These are phyloP conservation scores for Dendroctonus ponderosae DNA, from an alignment of 1,140 invertebrate genomes.

Conservation along the genomic window DNA sequence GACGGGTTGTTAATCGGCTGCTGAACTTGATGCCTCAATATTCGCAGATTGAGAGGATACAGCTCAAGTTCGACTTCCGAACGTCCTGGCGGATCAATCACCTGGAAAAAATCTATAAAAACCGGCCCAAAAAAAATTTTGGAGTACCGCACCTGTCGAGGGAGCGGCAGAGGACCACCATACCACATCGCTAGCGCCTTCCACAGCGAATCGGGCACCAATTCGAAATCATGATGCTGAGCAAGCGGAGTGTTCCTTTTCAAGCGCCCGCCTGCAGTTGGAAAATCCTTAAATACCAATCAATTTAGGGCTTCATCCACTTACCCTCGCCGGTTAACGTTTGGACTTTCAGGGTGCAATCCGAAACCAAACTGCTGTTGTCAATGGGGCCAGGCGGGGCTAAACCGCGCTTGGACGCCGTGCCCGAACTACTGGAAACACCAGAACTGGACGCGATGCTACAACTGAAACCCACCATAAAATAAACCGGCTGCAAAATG, in stretches of 20 bases:
- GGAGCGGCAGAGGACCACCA: slow-evolving; percentile 75
- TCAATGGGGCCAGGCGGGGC: slow-evolving; percentile 73
- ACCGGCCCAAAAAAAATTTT: background rate
- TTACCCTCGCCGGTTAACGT: slow-evolving; percentile 78
- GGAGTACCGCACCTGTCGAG: slow-evolving; percentile 80
- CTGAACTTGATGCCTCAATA: slow-evolving; percentile 66
- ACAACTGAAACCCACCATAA: slow-evolving; percentile 45
- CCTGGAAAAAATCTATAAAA: slow-evolving; percentile 13
- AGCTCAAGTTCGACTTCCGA: slow-evolving; percentile 73
- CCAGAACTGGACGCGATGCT: slow-evolving; percentile 61
- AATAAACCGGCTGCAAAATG: background rate
- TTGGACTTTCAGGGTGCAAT: slow-evolving; percentile 61
- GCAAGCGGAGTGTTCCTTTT: slow-evolving; percentile 67
- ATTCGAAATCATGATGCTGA: slow-evolving; percentile 76
- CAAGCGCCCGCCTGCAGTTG: slow-evolving; percentile 62
- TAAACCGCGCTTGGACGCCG: slow-evolving; percentile 47
- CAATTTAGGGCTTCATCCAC: background rate
- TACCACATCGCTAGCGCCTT: slow-evolving; percentile 83
- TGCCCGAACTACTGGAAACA: slow-evolving; percentile 53
- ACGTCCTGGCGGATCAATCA: slow-evolving; percentile 43
- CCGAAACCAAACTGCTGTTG: slow-evolving; percentile 67
- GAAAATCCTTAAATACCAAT: background rate
- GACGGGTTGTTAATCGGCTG: slow-evolving; percentile 31
- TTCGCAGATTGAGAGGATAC: slow-evolving; percentile 73
- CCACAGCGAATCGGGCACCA: slow-evolving; percentile 82